Conservation (phyloP, 2,113 vertebrate genomes). For the Pionites leucogaster region DNA sequence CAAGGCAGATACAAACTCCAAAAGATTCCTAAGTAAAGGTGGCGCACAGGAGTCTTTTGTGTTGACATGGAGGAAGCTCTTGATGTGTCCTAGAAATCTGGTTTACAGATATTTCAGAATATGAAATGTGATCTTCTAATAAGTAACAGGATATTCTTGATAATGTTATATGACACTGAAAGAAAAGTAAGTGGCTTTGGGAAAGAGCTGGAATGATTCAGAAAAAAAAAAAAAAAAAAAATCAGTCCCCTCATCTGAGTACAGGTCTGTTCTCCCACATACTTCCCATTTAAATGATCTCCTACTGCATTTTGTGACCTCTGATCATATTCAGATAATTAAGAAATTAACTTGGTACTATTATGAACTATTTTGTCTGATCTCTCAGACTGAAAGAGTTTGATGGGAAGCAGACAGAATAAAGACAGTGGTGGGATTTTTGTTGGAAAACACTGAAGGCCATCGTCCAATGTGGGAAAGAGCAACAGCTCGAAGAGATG, state of each 20-base stretch:
- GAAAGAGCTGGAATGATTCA: background rate
- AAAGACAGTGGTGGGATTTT: background rate
- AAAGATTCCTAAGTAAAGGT: background rate
- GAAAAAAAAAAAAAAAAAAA: background rate
- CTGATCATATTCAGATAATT: background rate
- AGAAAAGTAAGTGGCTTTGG: background rate
- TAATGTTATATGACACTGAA: background rate
- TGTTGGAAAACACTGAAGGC: background rate
- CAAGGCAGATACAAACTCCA: background rate
- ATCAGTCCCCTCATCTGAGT: background rate
- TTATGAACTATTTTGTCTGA: background rate
- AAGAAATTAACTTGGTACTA: background rate
- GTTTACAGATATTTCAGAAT: background rate
- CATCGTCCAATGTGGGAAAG: background rate
- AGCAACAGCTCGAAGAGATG: background rate
- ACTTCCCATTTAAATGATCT: background rate
- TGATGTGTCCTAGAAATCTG: background rate
- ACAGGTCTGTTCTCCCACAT: background rate
- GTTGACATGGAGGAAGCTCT: background rate
- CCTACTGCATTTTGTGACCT: background rate
- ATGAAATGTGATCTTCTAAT: background rate
- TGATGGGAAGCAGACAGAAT: background rate
- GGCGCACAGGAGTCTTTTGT: background rate
- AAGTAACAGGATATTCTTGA: background rate
- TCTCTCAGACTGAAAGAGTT: background rate